Evolutionary conservation across 2,888 invertebrate species (phyloP).

Genomic region (Eristalis pertinax): DNA sequence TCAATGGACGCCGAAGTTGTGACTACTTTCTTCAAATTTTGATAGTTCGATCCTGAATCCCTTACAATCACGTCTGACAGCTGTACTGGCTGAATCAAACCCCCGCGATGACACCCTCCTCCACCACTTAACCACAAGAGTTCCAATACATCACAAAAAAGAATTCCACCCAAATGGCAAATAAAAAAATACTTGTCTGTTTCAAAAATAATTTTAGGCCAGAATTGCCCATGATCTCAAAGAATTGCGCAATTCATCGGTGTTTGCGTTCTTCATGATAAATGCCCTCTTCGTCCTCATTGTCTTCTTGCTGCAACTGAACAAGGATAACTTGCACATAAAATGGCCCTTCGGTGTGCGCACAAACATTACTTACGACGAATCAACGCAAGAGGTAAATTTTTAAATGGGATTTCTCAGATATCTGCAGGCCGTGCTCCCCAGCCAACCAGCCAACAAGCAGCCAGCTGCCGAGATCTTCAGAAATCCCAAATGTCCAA

Average conservation of each 20-base stretch:
- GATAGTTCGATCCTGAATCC: too few relatives aligned
- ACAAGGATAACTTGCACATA: constrained; percentile 97
- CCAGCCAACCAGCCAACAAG: neutral
- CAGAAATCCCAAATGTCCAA: constrained; percentile 75
- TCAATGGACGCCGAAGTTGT: too few relatives aligned
- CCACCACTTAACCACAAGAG: neutral
- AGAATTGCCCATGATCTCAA: constrained; percentile 95
- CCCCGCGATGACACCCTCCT: neutral
- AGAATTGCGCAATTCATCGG: constrained; percentile 96
- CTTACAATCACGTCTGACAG: too few relatives aligned
- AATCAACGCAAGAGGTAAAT: constrained; percentile 95
- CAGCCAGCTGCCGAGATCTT: constrained; percentile 71
- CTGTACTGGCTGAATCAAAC: too few relatives aligned
- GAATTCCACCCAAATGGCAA: neutral
- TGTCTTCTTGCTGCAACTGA: constrained; percentile 98
- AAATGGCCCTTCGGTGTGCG: constrained; percentile 98
- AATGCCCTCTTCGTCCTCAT: constrained; percentile 99
- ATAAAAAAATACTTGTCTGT: neutral
- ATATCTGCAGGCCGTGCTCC: constrained; percentile 42
- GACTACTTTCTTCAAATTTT: too few relatives aligned
- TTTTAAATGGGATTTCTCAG: constrained; percentile 75
- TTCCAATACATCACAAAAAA: constrained; percentile 9
- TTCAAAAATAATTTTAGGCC: constrained; percentile 85
- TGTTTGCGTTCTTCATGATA: constrained; percentile 98
- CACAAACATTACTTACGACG: constrained; percentile 95